Base-by-base conservation (phyloP, 2,888 invertebrate species). In the Plemyria rubiginata region DNA sequence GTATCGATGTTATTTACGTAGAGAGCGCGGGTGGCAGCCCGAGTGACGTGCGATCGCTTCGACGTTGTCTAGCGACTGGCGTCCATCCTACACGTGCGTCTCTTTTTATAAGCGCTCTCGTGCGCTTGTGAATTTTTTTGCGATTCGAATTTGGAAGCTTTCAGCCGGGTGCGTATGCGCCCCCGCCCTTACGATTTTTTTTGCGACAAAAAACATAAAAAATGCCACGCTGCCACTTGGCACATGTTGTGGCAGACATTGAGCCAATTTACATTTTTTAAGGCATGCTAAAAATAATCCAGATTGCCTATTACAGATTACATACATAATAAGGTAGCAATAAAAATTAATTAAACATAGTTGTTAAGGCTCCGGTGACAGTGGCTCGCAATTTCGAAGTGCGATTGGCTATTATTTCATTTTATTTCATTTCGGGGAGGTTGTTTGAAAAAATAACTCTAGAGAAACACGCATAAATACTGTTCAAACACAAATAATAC, bases 71-170 rank as follows among this genome's bases (percentile, higher is more conserved):
- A 68, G 72, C 80, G 86, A 91, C 92, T 92, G 83, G 79, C 78
- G 72, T 60, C 76, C 73, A 78, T 74, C 43, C 76, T 76, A 80
- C 91, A 91, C 90, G 91, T 91, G 90, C 86, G 83, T 74, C 66
- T 72, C 70, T 80, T 86, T 92, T 86, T 92, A 92, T 90, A 90
- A 75, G 76, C 80, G 78, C 79, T 83, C 84, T 85, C 82, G 85
- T 77, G 82, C 86, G 81, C 80, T 87, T 85, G 89, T 87, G 84
- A 83, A 87, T 91, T 88, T 90, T 85, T 90, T 92, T 89, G 90
- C 89, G 84, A 86, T 88, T 87, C 80, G 85, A 90, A 88, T 91
- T 91, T 90, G 88, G 90, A 88, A 90, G 90, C 90, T 92, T 91
- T 90, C 90, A 90, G 90, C 87, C 84, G 87, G 86, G 87, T 88